phyloP scores from a whole-genome alignment of 2,113 vertebrate genomes.

The Myotis lucifugus region DNA sequence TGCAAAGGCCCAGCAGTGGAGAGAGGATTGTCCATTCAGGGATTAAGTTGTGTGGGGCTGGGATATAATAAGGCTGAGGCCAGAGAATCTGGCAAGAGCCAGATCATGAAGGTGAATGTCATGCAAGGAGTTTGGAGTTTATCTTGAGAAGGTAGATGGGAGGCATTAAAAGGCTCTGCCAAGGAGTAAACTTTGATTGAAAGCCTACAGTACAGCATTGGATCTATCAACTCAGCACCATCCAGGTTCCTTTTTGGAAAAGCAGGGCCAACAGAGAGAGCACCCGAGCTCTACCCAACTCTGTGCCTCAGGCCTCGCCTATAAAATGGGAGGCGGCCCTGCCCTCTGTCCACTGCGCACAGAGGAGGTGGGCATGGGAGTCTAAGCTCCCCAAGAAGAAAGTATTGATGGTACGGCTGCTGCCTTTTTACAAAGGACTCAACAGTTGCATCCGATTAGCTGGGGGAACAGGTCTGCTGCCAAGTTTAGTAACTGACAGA shows the following conservation, averaged over 20 bases:
- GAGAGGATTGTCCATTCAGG: background rate
- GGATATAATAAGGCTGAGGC: background rate
- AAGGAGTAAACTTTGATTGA: background rate
- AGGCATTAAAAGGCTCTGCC: background rate
- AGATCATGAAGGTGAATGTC: background rate
- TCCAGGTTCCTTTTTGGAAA: background rate
- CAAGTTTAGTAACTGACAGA: conserved; percentile 74
- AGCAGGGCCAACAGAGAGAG: background rate
- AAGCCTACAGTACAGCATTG: background rate
- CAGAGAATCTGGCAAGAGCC: background rate
- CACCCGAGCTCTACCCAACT: background rate
- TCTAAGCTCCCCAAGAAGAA: background rate
- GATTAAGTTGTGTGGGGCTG: background rate
- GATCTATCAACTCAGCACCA: background rate
- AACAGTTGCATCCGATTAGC: conserved; percentile 37
- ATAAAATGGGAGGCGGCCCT: background rate
- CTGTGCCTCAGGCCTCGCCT: background rate
- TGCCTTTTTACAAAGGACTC: conserved; percentile 58
- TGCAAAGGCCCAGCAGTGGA: background rate
- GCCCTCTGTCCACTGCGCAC: background rate
- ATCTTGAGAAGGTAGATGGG: background rate
- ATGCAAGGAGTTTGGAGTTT: background rate
- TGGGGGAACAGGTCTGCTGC: conserved; percentile 52
- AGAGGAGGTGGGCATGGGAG: background rate
- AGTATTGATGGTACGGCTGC: background rate